Conservation (phyloP, 2,113 vertebrate genomes). For the Oceanites oceanicus region DNA sequence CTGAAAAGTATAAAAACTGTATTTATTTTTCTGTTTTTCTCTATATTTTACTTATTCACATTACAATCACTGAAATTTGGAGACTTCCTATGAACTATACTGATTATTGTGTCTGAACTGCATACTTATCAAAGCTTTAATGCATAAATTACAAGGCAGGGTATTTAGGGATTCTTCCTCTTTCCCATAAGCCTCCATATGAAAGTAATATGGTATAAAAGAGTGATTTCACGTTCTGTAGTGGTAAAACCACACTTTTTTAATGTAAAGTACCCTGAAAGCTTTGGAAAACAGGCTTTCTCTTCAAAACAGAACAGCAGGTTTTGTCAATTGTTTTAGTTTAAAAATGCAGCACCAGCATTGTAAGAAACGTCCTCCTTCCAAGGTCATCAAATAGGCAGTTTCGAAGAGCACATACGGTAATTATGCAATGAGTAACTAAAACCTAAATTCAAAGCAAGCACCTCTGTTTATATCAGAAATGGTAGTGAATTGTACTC, state of each 20-base stretch:
- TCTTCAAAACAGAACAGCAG: neutral
- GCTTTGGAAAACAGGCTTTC: neutral
- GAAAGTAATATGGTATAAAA: neutral
- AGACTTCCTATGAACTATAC: neutral
- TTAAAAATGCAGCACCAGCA: neutral
- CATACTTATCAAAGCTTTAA: neutral
- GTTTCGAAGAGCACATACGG: neutral
- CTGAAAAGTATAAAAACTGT: neutral
- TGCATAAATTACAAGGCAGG: neutral
- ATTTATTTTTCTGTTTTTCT: neutral
- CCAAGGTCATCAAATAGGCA: conserved; percentile 12
- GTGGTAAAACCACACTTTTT: neutral
- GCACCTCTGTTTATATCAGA: conserved; percentile 16
- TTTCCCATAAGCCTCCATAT: neutral
- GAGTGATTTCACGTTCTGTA: neutral
- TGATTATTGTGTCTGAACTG: neutral
- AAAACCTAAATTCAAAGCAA: conserved; percentile 31
- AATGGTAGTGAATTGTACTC: neutral
- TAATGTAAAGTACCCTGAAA: neutral
- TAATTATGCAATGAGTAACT: conserved; percentile 24
- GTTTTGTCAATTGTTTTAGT: neutral
- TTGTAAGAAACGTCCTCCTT: conserved; percentile 1
- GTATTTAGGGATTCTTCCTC: neutral
- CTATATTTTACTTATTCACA: neutral
- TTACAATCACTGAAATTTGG: neutral